Base-by-base conservation (phyloP, 2,888 invertebrate genomes). In the Heliconius charithonia region DNA sequence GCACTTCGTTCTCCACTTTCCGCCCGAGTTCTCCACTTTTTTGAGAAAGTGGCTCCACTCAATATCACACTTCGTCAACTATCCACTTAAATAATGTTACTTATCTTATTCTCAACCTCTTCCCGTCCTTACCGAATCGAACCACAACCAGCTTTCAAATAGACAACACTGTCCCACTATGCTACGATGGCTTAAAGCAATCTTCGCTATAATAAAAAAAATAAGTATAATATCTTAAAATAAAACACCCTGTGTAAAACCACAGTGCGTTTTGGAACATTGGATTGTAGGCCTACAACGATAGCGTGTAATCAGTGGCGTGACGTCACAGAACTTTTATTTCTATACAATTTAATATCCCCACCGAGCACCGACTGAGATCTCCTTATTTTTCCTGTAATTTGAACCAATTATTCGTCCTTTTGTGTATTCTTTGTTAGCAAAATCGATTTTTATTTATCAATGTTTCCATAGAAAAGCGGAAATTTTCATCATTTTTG, bases 241-340 rank as follows among this genome's bases (percentile, higher is more conserved):
- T 12, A 63, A 63, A 12, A 13, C 83, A 10, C 77, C 81, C 83
- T 85, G 89, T 90, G 88, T 89, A 85, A 51, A 59, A 72, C 45
- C 66, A 71, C 80, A 63, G 45, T 76, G 79, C 83, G 82, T 82
- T 79, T 80, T 79, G 81, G 77, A 75, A 76, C 79, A 80, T 79
- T 80, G 79, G 78, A 81, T 77, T 77, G 83, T 84, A 82, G 82
- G 76, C 82, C 83, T 82, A 82, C 80, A 81, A 70, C 45, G 71
- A 81, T 80, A 79, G 71, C 72, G 76, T 79, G 80, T 82, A 81
- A 83, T 83, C 83, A 83, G 81, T 71, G 80, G 66, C 79, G 80
- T 78, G 81, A 80, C 77, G 79, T 72, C n/a, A 37, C 63, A 72
- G 22, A 45, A 75, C 69, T 72, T 77, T 81, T 79, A 65, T 69